Evolutionary conservation across 2,888 invertebrate species (phyloP), one percentile per base, ranked within the genome.

Genomic region (Coelinius sp.): DNA sequence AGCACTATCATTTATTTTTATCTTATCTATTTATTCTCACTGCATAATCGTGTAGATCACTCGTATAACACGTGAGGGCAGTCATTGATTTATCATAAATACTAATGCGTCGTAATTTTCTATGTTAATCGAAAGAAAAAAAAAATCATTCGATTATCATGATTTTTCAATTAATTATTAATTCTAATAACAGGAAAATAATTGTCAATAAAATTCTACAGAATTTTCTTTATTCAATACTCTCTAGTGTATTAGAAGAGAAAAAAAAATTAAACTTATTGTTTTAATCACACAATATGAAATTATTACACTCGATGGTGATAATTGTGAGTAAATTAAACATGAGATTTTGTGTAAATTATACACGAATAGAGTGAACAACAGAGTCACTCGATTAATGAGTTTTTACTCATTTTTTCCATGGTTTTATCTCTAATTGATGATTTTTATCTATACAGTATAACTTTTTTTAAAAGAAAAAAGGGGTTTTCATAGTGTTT

Each of bases 1-100:
- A 56, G 27, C 56, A n/a, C 56, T 56, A 27, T 56, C 56, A 27
- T 14, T 56, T 31, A 31, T 56, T 56, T 56, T 49, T 49, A 20
- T 6, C 4, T n/a, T n/a, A n/a, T 53, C 24, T 25, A 53, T 53
- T 53, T 25, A 8, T 53, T 24, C 14, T 12, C 44, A 44, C n/a
- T 53, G 8, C n/a, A 1, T 17, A 59, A 59, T 31, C 59, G 20
- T 20, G 5, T 14, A 8, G 31, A 59, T 59, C 31, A 35, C 7
- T 17, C 35, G 17, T 59, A 1, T 17, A 25, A 27, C 5, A n/a
- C 56, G 27, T 27, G 56, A 17, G 31, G 7, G 17, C 17, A 53
- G 14, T 53, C 22, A 7, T 5, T 4, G 8, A 5, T 17, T 38
- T 62, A 35, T 38, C 35, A 20, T 5, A 10, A 35, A 56, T 1